phyloP scores from a whole-genome alignment of 2,113 vertebrate species.

The Percopsis transmontana region DNA sequence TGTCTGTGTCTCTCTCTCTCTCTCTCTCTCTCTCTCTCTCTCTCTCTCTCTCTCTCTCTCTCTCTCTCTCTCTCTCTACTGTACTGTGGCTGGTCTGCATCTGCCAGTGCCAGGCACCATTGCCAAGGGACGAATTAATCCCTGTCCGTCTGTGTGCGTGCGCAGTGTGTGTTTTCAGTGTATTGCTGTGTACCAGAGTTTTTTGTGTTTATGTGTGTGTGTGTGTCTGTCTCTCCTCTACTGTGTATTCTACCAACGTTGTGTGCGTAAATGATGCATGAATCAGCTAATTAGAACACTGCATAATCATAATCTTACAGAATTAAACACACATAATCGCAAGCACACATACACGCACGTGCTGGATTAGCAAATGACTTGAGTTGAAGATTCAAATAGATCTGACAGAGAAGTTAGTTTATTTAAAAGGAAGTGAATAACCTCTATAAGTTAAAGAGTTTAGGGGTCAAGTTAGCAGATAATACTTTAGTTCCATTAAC shows the following conservation, averaged over 20 bases:
- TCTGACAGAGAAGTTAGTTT: not conserved
- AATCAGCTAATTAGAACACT: not conserved
- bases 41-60: constrained; percentile 7
- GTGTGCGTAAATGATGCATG: not conserved
- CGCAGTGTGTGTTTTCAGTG: too few relatives aligned
- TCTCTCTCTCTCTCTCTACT: constrained; percentile 20
- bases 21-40: constrained; percentile 11
- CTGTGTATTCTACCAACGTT: too few relatives aligned
- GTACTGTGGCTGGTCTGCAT: constrained; percentile 39
- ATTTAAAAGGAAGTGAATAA: constrained; percentile 22
- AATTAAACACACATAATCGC: not conserved
- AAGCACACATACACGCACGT: not conserved
- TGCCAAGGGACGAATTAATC: constrained; percentile 35
- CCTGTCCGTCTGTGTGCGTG: constrained; percentile 7
- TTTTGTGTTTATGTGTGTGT: not conserved
- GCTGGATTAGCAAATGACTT: constrained; percentile 6
- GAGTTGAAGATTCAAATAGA: constrained; percentile 27
- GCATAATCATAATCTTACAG: not conserved
- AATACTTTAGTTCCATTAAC: too few relatives aligned
- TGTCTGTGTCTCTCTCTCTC: constrained; percentile 12
- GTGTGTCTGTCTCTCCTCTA: not conserved
- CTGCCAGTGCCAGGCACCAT: constrained; percentile 21
- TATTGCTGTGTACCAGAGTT: not conserved
- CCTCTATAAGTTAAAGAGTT: constrained; percentile 1
- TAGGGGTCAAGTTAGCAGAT: too few relatives aligned